Evolutionary conservation across 1,140 invertebrate genomes (phyloP).

Genomic region (Trichomalopsis sarcophagae): DNA sequence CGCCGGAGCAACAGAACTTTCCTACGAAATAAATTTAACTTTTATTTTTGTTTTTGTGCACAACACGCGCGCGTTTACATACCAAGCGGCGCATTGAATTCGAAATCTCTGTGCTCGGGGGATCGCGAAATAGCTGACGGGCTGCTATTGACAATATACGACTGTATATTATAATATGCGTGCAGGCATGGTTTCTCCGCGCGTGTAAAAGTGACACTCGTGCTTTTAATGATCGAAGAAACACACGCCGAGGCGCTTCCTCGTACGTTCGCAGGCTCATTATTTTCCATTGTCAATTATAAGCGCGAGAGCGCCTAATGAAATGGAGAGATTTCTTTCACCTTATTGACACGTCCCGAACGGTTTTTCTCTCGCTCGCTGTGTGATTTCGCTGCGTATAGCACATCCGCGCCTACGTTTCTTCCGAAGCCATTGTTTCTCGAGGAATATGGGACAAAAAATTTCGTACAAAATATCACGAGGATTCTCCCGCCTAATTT

Average conservation of each 20-base stretch:
- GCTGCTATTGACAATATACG: too few relatives aligned
- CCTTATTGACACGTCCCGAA: slow-evolving; percentile 24
- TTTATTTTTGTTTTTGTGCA: not conserved
- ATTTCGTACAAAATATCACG: not conserved
- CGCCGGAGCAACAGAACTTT: not conserved
- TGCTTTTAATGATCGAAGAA: slow-evolving; percentile 7
- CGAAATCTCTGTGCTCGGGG: too few relatives aligned
- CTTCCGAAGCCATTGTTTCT: slow-evolving; percentile 18
- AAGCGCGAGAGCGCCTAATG: slow-evolving; percentile 29
- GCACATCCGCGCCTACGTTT: not conserved
- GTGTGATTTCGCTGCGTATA: not conserved
- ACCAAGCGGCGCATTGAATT: too few relatives aligned
- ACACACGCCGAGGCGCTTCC: not conserved
- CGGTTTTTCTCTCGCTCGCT: not conserved
- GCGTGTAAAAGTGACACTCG: not conserved
- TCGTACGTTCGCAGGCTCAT: not conserved
- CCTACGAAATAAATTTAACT: not conserved
- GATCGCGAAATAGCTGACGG: too few relatives aligned
- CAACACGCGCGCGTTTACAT: too few relatives aligned
- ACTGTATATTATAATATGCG: too few relatives aligned
- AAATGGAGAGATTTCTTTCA: slow-evolving; percentile 30
- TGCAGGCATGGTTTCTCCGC: not conserved
- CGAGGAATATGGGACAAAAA: slow-evolving; percentile 26
- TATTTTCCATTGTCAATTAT: slow-evolving; percentile 29
- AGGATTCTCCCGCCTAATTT: not conserved